These are phyloP conservation scores for Scaptomyza montana DNA, from an alignment of 1,140 invertebrate genomes.

Conservation along the genomic window DNA sequence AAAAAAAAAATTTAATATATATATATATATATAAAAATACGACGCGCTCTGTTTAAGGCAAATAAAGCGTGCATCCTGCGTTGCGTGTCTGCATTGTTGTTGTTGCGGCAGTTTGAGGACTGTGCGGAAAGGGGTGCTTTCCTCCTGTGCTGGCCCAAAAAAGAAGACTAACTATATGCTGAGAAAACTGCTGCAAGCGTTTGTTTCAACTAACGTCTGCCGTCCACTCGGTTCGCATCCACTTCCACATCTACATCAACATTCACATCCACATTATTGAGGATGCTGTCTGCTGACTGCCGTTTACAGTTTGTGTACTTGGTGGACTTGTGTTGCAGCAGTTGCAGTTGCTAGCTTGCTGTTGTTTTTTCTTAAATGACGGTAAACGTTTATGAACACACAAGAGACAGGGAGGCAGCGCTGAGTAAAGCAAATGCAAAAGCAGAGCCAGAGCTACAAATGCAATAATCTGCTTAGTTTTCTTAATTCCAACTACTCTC, in stretches of 20 bases:
- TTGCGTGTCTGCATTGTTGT: conserved; percentile 46
- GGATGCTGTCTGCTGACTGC: conserved; percentile 15
- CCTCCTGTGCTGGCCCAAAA: conserved; percentile 22
- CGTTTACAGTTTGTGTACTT: conserved; percentile 14
- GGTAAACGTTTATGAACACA: conserved; percentile 75
- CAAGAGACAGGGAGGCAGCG: conserved; percentile 28
- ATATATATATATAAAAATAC: conserved; percentile 10
- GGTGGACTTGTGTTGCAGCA: conserved; percentile 40
- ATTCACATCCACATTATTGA: conserved; percentile 3
- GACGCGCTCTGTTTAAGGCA: conserved; percentile 52
- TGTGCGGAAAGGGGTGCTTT: neutral
- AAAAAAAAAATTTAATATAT: no score
- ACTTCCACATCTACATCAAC: neutral
- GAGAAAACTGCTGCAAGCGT: conserved; percentile 32
- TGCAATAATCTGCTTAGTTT: conserved; percentile 66
- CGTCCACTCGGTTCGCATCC: conserved; percentile 14
- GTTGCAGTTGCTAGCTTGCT: conserved; percentile 28
- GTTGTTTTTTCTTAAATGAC: conserved; percentile 67
- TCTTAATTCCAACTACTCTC: conserved; percentile 12
- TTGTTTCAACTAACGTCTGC: conserved; percentile 19
- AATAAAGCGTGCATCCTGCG: conserved; percentile 75
- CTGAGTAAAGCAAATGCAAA: conserved; percentile 5
- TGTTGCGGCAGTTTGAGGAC: neutral
- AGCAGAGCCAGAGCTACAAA: conserved; percentile 39
- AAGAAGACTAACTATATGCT: conserved; percentile 62